Evolutionary conservation across 2,113 vertebrate genomes (phyloP).

Genomic region (Thomomys bottae): DNA sequence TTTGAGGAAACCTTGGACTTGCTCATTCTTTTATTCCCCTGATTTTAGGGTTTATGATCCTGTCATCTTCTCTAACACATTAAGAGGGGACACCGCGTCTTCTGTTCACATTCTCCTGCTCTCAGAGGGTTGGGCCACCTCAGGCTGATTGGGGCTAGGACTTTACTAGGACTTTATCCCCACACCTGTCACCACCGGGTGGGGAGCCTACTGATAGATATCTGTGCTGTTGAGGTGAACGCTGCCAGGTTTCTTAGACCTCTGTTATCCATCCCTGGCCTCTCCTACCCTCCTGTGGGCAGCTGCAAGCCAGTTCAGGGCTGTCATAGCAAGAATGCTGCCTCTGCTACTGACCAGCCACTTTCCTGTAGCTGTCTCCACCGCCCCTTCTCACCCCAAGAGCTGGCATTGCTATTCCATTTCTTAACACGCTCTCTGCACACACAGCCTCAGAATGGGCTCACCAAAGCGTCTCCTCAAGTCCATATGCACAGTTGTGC

Average conservation of each 20-base stretch:
- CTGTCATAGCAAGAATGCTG: too few relatives aligned
- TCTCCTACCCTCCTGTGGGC: not conserved
- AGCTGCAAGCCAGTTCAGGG: too few relatives aligned
- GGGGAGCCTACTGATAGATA: not conserved
- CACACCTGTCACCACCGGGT: not conserved
- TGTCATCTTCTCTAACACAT: fast-evolving
- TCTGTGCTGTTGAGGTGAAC: not conserved
- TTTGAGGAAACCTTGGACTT: not conserved
- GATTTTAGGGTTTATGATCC: not conserved
- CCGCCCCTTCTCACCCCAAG: not conserved
- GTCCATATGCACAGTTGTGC: not conserved
- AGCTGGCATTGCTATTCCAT: too few relatives aligned
- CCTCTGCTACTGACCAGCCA: not conserved
- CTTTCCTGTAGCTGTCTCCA: not conserved
- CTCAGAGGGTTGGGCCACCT: not conserved
- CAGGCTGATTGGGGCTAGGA: not conserved
- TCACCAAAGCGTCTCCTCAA: not conserved
- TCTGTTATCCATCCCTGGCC: too few relatives aligned
- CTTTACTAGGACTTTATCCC: not conserved
- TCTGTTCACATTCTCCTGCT: not conserved
- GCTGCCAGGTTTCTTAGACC: not conserved
- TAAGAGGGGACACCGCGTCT: not conserved
- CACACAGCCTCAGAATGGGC: not conserved
- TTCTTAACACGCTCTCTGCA: not conserved
- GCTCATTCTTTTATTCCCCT: not conserved